These are phyloP conservation scores for Bryconaethiops microstoma DNA, from an alignment of 2,797 vertebrate genomes.

Conservation along the genomic window DNA sequence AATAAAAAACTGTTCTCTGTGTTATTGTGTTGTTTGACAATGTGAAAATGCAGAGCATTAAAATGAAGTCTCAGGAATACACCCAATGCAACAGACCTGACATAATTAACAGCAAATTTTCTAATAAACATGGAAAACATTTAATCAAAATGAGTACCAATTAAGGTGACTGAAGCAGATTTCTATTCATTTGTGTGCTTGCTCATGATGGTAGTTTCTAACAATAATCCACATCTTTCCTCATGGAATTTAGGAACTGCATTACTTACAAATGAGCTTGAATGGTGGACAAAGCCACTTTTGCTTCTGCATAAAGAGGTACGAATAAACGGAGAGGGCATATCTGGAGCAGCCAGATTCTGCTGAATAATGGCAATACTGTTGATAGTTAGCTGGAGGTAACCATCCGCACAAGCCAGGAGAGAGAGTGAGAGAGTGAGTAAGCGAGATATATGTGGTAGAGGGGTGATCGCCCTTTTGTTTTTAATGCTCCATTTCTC, in stretches of 20 bases:
- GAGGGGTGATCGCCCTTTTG: constrained; percentile 25
- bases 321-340: background rate
- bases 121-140: background rate
- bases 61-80: background rate
- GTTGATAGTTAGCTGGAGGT: constrained; percentile 9
- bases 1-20: no score
- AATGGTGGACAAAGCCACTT: background rate
- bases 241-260: no score
- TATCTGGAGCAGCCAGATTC: background rate
- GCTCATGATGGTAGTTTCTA: background rate
- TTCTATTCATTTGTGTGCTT: background rate
- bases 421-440: constrained; percentile 10
- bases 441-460: constrained; percentile 45
- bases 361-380: background rate
- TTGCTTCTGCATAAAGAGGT: background rate
- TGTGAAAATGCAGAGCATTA: background rate
- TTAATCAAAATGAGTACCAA: no score
- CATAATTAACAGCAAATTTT: background rate
- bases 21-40: background rate
- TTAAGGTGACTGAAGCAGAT: background rate
- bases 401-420: background rate
- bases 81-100: background rate
- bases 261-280: background rate
- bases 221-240: background rate
- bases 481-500: constrained; percentile 34